Evolutionary conservation across 2,888 invertebrate genomes (phyloP), one percentile per base, ranked within the genome.

Genomic region (Hemicrepidius hirtus): DNA sequence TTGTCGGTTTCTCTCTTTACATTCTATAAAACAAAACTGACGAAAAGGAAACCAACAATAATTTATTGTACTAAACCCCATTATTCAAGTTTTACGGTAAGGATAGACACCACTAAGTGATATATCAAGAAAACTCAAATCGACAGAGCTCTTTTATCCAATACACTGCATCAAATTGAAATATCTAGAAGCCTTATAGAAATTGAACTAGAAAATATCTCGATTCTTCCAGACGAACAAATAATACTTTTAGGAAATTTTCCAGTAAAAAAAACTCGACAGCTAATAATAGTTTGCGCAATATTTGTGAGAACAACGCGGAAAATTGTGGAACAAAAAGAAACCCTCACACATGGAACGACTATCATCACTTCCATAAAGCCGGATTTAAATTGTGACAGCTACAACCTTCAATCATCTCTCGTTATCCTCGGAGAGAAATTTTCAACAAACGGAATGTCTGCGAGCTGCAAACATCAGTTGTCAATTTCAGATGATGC

Each of bases 391-490:
- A 28, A 53, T 32, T 32, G 32, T 53, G 53, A 53, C 53, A 53
- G 53, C 28, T 53, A 53, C 53, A 53, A 13, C 28, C 13, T 53
- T 53, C 53, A 53, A 53, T 53, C 53, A 28, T 53, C 28, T 24
- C 28, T 53, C 28, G 53, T 53, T 53, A 53, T 53, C 16, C 28
- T 28, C 28, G 7, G 28, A n/a, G 28, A 28, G 32, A 53, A 50
- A 53, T 32, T 28, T 57, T 35, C 32, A 32, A 35, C 55, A 32
- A 55, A 24, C 32, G 32, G 18, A 16, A 55, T 55, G 35, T 35
- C 57, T 57, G 57, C 18, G 18, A 57, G 16, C 37, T 37, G 57
- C 57, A 57, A 57, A 40, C 57, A 57, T 57, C 57, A 57, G 37
- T 40, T 57, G 57, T 57, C 57, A 57, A 57, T 57, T 57, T 21